A percentile compares a stretch with the other conserved stretches of the same genome.
Conservation (phyloP, 2,797 vertebrate genomes). For the Fundulus diaphanus region DNA sequence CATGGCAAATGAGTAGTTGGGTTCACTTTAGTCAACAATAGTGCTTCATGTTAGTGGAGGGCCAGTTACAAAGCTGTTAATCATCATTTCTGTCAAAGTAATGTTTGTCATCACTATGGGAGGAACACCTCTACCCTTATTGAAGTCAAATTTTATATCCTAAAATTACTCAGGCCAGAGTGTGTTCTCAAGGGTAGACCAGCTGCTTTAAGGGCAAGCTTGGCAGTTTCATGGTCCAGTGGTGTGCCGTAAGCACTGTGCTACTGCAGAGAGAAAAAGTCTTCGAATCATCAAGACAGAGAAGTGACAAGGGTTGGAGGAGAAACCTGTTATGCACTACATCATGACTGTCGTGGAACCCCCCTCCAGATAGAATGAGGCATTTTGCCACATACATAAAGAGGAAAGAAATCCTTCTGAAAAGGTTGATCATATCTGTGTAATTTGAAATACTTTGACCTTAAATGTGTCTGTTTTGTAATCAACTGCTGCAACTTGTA, state of each 20-base stretch:
- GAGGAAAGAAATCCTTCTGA: slow-evolving; percentile 51
- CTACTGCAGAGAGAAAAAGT: slow-evolving; percentile 42
- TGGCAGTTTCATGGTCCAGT: slow-evolving; percentile 68
- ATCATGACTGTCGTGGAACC: slow-evolving; percentile 63
- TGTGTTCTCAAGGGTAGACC: slow-evolving; percentile 69
- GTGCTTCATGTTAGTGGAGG: slow-evolving; percentile 29
- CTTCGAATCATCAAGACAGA: slow-evolving; percentile 53
- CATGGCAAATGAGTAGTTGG: slow-evolving; percentile 57
- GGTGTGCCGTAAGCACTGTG: slow-evolving; percentile 36
- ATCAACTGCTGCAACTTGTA: slow-evolving; percentile 64
- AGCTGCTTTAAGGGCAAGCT: slow-evolving; percentile 69
- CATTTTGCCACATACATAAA: slow-evolving; percentile 42
- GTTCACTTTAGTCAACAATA: slow-evolving; percentile 58
- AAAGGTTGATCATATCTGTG: slow-evolving; percentile 79
- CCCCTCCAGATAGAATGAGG: slow-evolving; percentile 47
- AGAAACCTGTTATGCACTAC: slow-evolving; percentile 72
- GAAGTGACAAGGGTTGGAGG: slow-evolving; percentile 62
- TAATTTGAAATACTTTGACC: slow-evolving; percentile 78
- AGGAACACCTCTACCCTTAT: slow-evolving; percentile 39
- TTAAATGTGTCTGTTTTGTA: slow-evolving; percentile 73
- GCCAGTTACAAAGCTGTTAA: slow-evolving; percentile 31
- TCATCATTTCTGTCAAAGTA: slow-evolving; percentile 55
- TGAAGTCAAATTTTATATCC: slow-evolving; percentile 60
- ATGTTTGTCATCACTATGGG: slow-evolving; percentile 45
- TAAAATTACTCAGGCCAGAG: slow-evolving; percentile 50